Percentiles rank a stretch among this genome's conserved stretches.
Evolutionary conservation across 1,140 invertebrate genomes (phyloP).

Genomic region (Heliconius nattereri): DNA sequence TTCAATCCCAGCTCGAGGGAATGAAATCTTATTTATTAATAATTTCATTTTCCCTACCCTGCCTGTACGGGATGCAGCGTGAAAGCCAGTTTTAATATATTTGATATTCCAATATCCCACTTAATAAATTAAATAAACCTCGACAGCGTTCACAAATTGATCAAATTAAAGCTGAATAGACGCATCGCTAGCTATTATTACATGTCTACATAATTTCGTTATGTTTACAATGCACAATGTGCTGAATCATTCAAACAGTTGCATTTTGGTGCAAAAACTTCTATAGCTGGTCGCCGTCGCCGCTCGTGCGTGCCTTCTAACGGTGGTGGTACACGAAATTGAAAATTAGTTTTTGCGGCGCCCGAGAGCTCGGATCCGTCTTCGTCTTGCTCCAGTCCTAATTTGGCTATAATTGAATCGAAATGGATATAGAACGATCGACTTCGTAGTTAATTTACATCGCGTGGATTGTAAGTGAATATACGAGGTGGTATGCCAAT

Average conservation of each 20-base stretch:
- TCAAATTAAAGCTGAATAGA: conserved; percentile 62
- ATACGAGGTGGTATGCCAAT: conserved; percentile 30
- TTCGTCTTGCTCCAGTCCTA: conserved; percentile 62
- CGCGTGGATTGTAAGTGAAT: conserved; percentile 27
- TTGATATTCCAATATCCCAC: not conserved
- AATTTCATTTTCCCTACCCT: too few relatives aligned
- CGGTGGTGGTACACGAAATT: conserved; percentile 73
- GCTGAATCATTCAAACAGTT: conserved; percentile 67
- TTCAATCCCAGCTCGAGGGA: too few relatives aligned
- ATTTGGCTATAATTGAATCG: conserved; percentile 70
- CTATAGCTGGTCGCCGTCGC: conserved; percentile 46
- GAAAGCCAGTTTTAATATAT: too few relatives aligned
- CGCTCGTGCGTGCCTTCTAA: conserved; percentile 70
- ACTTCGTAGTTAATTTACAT: conserved; percentile 39
- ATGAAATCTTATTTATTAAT: too few relatives aligned
- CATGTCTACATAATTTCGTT: conserved; percentile 70
- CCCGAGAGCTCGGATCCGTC: conserved; percentile 52
- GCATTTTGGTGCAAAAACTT: conserved; percentile 72
- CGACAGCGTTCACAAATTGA: conserved; percentile 52
- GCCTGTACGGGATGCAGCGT: too few relatives aligned
- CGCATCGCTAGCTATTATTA: conserved; percentile 50
- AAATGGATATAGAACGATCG: conserved; percentile 51
- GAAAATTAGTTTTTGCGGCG: conserved; percentile 68
- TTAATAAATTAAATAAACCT: conserved; percentile 45
- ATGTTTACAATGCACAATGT: conserved; percentile 70